These are phyloP conservation scores for Drosophila subobscura DNA, from an alignment of 1,140 invertebrate species.

Conservation along the genomic window DNA sequence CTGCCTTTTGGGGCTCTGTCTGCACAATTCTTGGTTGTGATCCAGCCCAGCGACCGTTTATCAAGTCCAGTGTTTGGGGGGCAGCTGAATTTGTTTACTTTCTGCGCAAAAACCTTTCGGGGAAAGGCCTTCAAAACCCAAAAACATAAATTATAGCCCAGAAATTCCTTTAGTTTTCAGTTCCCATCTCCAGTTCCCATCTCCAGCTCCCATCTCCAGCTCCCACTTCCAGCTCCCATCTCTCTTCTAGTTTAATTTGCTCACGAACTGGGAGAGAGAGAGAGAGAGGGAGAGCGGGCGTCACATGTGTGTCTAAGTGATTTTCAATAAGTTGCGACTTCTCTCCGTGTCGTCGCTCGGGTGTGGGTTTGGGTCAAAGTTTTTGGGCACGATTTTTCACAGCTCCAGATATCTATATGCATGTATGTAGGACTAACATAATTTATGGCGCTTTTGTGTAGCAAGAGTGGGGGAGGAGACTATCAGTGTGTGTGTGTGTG, in stretches of 20 bases:
- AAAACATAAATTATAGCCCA: slow-evolving; percentile 38
- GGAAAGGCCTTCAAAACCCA: slow-evolving; percentile 10
- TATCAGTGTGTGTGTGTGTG: slow-evolving; percentile 16
- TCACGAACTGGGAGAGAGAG: slow-evolving; percentile 45
- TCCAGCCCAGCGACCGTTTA: slow-evolving; percentile 15
- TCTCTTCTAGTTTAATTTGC: slow-evolving; percentile 14
- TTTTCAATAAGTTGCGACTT: slow-evolving; percentile 75
- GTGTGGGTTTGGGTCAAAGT: slow-evolving; percentile 63
- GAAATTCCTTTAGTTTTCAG: slow-evolving; percentile 18
- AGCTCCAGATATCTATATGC: slow-evolving; percentile 73
- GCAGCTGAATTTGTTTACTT: slow-evolving; percentile 15
- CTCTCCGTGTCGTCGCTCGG: slow-evolving; percentile 18
- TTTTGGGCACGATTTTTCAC: slow-evolving; percentile 80
- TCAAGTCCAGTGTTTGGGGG: slow-evolving; percentile 20
- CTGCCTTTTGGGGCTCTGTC: slow-evolving; percentile 45
- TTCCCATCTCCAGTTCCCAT: slow-evolving; percentile 1
- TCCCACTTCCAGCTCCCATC: no score
- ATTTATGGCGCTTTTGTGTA: slow-evolving; percentile 60
- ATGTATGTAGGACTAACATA: slow-evolving; percentile 58
- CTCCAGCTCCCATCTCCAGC: slow-evolving; percentile 1
- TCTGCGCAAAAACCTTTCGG: slow-evolving; percentile 2
- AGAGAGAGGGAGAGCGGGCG: slow-evolving; percentile 37
- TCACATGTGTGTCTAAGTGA: slow-evolving; percentile 81
- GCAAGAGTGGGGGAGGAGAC: slow-evolving; percentile 10
- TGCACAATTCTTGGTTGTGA: slow-evolving; percentile 49